Evolutionary conservation across 2,113 vertebrate species (phyloP), one percentile per base, ranked within the genome.

Genomic region (Ailurus styani): DNA sequence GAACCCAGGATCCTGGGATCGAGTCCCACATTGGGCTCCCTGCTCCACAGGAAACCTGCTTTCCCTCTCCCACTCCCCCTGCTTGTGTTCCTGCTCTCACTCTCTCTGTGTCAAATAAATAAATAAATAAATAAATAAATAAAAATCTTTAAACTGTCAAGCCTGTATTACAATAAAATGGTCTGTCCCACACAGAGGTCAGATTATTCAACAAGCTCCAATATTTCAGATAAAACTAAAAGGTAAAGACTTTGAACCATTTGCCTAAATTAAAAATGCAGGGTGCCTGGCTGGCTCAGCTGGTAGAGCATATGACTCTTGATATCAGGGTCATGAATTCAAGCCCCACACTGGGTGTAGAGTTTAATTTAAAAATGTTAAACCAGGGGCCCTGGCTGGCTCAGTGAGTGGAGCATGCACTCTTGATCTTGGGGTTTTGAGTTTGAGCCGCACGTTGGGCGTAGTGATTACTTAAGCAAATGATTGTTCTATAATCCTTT

Each of bases 131-230:
- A n/a, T n/a, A n/a, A n/a, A n/a, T n/a, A n/a, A n/a, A n/a, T n/a
- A n/a, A n/a, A n/a, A n/a, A n/a, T n/a, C 55, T 57, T 57, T 57
- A 57, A 25, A 57, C 62, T 75, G 10, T 7, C 54, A 96, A 84
- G n/a, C 29, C 52, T 60, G 1, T 73, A 85, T 87, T 66, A 94
- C 20, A 94, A 89, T 40, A 87, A 95, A 91, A 84, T 31, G 82
- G 47, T 45, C 21, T 93, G 29, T 23, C 47, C 78, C 25, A 29
- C 47, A 90, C 0, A 84, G 20, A 96, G 31, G 34, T 37, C n/a
- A 21, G 25, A 94, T 66, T 91, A 91, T 68, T 97, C n/a, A 94
- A 64, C 42, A 73, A 93, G 55, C 42, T 40, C 84, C n/a, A 86
- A 55, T 68, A 93, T 20, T 78, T n/a, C 89, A 64, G 23, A 42